Conservation (phyloP, 2,888 invertebrate species). For the Linnaemya vulpina region DNA sequence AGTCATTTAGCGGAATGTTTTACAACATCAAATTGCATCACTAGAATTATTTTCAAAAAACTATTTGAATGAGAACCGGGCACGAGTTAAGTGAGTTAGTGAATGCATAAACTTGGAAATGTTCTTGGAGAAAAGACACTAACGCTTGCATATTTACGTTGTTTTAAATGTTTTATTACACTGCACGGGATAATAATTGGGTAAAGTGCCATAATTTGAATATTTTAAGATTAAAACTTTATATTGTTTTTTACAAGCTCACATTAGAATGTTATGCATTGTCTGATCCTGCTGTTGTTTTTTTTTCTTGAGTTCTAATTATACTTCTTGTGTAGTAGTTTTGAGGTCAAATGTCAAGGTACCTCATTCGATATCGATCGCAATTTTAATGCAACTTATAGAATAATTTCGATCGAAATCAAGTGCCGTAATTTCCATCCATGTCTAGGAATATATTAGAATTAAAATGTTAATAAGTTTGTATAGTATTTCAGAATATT, state of each 20-base stretch:
- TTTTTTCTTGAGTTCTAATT: no score
- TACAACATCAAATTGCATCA: constrained; percentile 47
- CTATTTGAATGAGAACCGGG: constrained; percentile 33
- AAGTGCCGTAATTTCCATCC: no score
- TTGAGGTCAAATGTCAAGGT: no score
- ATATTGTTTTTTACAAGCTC: neutral
- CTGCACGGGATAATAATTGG: neutral
- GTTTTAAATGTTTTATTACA: neutral
- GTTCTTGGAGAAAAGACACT: constrained; percentile 1
- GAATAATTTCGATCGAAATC: no score
- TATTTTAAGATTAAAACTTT: neutral
- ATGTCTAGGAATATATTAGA: no score
- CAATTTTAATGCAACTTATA: no score
- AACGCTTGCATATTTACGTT: neutral
- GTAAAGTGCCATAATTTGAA: neutral
- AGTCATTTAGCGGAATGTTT: constrained; percentile 81
- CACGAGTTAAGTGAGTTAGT: neutral
- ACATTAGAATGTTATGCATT: no score
- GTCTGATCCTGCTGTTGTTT: no score
- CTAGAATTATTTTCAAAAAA: constrained; percentile 37
- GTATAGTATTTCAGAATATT: no score
- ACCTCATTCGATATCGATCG: no score
- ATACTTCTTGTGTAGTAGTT: no score
- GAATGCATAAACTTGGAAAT: constrained; percentile 1
- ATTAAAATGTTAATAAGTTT: no score